These are phyloP conservation scores for Melanostigma gelatinosum DNA, from an alignment of 2,113 vertebrate species.

Conservation along the genomic window DNA sequence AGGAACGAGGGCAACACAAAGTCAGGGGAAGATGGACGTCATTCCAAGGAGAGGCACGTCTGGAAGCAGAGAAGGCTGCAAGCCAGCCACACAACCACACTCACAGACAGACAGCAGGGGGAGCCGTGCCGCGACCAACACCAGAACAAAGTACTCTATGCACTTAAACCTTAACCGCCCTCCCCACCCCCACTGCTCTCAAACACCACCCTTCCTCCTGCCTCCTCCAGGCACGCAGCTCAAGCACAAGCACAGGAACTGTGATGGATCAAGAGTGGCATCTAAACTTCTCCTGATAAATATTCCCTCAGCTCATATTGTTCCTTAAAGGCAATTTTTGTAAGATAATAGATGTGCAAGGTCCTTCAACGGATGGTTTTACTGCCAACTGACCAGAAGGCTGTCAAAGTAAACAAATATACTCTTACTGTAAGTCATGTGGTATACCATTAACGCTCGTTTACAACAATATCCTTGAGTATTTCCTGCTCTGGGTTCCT, in stretches of 20 bases:
- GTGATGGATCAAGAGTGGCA: neutral
- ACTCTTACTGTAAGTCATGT: neutral
- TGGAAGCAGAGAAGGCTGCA: conserved; percentile 59
- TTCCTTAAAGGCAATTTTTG: neutral
- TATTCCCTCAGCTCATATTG: neutral
- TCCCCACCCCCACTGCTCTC: neutral
- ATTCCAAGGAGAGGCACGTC: conserved; percentile 48
- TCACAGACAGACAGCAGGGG: conserved; percentile 66
- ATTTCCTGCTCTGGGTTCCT: conserved; percentile 17
- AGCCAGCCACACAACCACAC: conserved; percentile 46
- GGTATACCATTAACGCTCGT: neutral
- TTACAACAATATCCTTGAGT: neutral
- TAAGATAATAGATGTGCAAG: neutral
- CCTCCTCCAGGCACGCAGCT: neutral
- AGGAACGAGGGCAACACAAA: conserved; percentile 52
- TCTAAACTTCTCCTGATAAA: neutral
- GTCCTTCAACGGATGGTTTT: neutral
- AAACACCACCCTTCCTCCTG: conserved; percentile 22
- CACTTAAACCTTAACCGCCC: neutral
- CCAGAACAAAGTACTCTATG: conserved; percentile 28
- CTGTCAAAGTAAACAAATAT: neutral
- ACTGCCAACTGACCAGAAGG: neutral
- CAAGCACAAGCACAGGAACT: neutral
- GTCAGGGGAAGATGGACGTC: conserved; percentile 44
- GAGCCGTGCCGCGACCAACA: conserved; percentile 27